Evolutionary conservation across 1,140 invertebrate genomes (phyloP), one percentile per base, ranked within the genome.

Genomic region (Aplysia californica): DNA sequence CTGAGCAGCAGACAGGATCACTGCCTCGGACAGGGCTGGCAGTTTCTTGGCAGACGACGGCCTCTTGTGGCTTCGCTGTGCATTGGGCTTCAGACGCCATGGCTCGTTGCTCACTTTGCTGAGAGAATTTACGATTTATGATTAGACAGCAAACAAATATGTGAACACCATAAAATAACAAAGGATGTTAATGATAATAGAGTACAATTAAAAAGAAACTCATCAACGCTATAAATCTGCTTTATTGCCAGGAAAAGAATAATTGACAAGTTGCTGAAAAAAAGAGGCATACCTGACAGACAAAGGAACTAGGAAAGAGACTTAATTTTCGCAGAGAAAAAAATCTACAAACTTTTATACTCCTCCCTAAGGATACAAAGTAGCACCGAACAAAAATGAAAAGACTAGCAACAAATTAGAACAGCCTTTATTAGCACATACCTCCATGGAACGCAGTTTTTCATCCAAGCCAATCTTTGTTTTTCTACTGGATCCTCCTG

Each of bases 101-200:
- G 85, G 85, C 50, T 88, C 87, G 82, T 85, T 86, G 59, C 84
- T 85, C 0, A 88, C 78, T 83, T 86, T 86, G 64, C 87, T 88
- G 59, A 1, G 26, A 39, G 33, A 56, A 15, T 38, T 18, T 35
- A 59, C n/a, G 29, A 61, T 56, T 38, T 26, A 55, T 39, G 35
- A 35, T 5, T 0, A 33, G 4, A 76, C 1, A 36, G 20, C 31
- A 21, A 10, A 65, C 10, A 55, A 18, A 41, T 3, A 0, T 23
- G 4, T 23, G 55, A 31, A 21, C 10, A 65, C 23, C 2, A 35
- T 41, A 29, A 44, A 41, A 0, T 5, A 29, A 18, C 15, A n/a
- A 29, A 66, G 2, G 4, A 59, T 56, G 38, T 36, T 41, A 38
- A 38, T 21, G 20, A 36, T 31, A 59, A 23, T n/a, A 76, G 0